Base-by-base conservation (phyloP, 2,113 vertebrate genomes). In the Raja brachyura region DNA sequence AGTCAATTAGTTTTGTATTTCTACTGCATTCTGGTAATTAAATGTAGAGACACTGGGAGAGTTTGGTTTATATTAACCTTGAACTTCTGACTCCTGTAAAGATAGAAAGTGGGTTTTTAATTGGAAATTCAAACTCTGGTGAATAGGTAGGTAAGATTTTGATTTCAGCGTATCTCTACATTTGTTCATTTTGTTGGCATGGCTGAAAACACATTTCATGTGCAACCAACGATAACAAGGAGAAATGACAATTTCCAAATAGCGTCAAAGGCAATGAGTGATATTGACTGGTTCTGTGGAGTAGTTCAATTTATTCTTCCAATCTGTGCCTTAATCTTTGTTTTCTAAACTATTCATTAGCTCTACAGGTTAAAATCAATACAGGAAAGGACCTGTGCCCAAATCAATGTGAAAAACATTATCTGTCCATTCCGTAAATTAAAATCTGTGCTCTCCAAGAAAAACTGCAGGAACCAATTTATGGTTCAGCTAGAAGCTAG, bases 291-390 rank as follows among this genome's bases (percentile, higher is more conserved):
- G 33, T 68, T 68, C 6, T 39, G 73, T 86, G 76, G 48, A 93
- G 93, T 88, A 93, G 78, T 94, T 93, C 77, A 88, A 77, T 93
- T 94, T 95, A 93, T 85, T 56, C 81, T 94, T 93, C 93, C 93
- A 81, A 76, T 90, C 86, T 77, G 75, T 54, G 83, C 66, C 63
- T n/a, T 59, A 68, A 77, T 94, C 94, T 95, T 94, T 93, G 93
- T 94, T 94, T 94, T 93, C 94, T 93, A 63, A 93, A 33, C 74
- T 93, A 94, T 93, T 93, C 93, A 94, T 94, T 94, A 94, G 90
- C 59, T 93, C 86, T 59, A 92, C 74, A 68, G 93, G 93, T 93
- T 93, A 94, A 94, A 94, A 94, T 93, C 93, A 93, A 93, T 93
- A 93, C 86, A 94, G 93, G 48, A 66, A 93, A 94, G 93, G 90